A percentile compares a stretch with the other conserved stretches of the same genome.
Conservation (phyloP, 1,140 invertebrate genomes). For the Mizuhopecten yessoensis region DNA sequence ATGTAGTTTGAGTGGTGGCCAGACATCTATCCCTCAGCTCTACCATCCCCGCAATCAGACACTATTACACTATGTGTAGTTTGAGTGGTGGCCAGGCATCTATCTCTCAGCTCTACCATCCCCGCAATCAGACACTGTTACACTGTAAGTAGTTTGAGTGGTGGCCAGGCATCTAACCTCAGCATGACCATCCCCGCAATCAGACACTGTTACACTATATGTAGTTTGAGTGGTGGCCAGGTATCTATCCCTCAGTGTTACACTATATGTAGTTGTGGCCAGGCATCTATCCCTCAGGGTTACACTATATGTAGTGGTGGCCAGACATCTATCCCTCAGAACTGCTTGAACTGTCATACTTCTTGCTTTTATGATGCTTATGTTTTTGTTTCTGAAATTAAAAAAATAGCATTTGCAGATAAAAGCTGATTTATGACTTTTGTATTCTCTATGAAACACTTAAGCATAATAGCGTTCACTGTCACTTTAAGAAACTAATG, state of each 20-base stretch:
- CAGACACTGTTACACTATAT: background rate
- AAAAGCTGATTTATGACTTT: too few species aligned
- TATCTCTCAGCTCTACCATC: too few species aligned
- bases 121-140: background rate
- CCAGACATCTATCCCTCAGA: background rate
- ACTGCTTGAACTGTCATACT: background rate
- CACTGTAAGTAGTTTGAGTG: background rate
- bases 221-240: background rate
- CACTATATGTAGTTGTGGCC: background rate
- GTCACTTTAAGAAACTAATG: too few species aligned
- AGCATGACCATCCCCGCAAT: background rate
- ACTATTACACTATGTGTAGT: too few species aligned
- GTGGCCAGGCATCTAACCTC: background rate
- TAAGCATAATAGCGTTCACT: too few species aligned
- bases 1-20: too few species aligned
- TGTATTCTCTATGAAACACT: too few species aligned
- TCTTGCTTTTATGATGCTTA: background rate
- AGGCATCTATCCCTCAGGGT: background rate
- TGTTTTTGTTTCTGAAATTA: constrained; percentile 9
- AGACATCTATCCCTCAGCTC: too few species aligned
- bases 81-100: too few species aligned
- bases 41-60: too few species aligned
- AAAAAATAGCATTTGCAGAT: too few species aligned
- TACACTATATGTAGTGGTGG: background rate
- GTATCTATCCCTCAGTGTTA: background rate